Evolutionary conservation across 2,113 vertebrate species (phyloP), one percentile per base, ranked within the genome.

Genomic region (Sula dactylatra): DNA sequence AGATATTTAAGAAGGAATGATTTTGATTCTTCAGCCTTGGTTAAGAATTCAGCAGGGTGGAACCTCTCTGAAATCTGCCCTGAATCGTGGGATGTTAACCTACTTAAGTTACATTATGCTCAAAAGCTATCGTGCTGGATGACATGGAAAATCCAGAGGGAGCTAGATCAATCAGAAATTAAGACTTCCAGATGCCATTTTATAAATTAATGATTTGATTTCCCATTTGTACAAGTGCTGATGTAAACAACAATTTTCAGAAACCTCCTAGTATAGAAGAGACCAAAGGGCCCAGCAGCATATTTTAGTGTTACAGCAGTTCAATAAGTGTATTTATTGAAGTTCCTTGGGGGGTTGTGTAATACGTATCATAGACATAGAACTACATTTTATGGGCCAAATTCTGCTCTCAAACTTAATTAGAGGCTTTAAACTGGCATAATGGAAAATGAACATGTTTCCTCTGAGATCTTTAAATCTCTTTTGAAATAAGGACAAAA

Each of bases 121-220:
- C 66, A 96, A 89, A 95, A 95, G 76, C 87, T 91, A 15, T 88
- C 70, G 65, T 70, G 54, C 34, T 94, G 74, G 38, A 93, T 94
- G 95, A 92, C 80, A 95, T 82, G 49, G 71, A 83, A 93, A 94
- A 69, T 86, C 94, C 92, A 93, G 56, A 88, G 97, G 94, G 88
- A 96, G 65, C 13, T 45, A 97, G 94, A 97, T 95, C 95, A 97
- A 95, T 94, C 91, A 92, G 92, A 94, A 96, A 94, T 94, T 96
- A 96, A 97, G 79, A 84, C 64, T 96, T 96, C 94, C 93, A 94
- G 92, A 94, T 97, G 95, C 86, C 95, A 97, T 97, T 97, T 96
- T 96, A 97, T 97, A 96, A 97, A 97, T 97, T 96, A 96, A 96
- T 97, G 36, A 97, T 93, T 95, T 96, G 61, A 96, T 95, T 97